Percentiles rank a stretch among this genome's conserved stretches.
Evolutionary conservation across 2,113 vertebrate genomes (phyloP).

Genomic region (Romanogobio albipinnatus): DNA sequence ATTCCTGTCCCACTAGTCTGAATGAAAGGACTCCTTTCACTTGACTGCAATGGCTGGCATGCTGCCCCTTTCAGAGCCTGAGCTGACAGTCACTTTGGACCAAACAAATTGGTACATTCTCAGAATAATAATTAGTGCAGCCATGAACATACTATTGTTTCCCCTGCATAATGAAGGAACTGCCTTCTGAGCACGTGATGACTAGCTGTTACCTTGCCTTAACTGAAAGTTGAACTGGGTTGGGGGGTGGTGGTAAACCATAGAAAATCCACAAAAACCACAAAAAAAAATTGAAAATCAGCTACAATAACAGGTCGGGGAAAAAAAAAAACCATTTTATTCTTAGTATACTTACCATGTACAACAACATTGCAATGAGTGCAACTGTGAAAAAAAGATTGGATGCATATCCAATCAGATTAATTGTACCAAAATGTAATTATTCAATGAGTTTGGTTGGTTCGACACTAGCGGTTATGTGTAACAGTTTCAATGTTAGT

Average conservation of each 20-base stretch:
- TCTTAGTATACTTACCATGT: not conserved
- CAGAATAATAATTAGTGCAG: conserved; percentile 98
- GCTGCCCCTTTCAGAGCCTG: conserved; percentile 85
- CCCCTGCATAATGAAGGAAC: conserved; percentile 85
- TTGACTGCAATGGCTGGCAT: conserved; percentile 78
- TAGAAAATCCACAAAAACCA: too few relatives aligned
- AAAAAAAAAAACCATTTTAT: too few relatives aligned
- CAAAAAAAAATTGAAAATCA: conserved; percentile 6
- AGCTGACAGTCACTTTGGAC: conserved; percentile 95
- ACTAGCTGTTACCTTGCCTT: conserved; percentile 68
- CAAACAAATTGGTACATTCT: conserved; percentile 99
- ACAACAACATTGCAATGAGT: not conserved
- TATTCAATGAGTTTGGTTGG: not conserved
- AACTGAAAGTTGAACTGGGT: conserved; percentile 26
- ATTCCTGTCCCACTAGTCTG: conserved; percentile 83
- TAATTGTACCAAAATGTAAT: too few relatives aligned
- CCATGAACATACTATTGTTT: conserved; percentile 97
- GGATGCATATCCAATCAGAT: not conserved
- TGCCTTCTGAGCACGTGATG: conserved; percentile 84
- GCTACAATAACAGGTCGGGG: not conserved
- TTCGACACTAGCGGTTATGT: too few relatives aligned
- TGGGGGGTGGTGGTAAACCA: not conserved
- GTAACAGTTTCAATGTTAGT: too few relatives aligned
- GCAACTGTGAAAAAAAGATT: not conserved
- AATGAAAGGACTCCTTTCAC: conserved; percentile 86